Base-by-base conservation (phyloP, 2,888 invertebrate species). In the Nematopogon swammerdamellus region DNA sequence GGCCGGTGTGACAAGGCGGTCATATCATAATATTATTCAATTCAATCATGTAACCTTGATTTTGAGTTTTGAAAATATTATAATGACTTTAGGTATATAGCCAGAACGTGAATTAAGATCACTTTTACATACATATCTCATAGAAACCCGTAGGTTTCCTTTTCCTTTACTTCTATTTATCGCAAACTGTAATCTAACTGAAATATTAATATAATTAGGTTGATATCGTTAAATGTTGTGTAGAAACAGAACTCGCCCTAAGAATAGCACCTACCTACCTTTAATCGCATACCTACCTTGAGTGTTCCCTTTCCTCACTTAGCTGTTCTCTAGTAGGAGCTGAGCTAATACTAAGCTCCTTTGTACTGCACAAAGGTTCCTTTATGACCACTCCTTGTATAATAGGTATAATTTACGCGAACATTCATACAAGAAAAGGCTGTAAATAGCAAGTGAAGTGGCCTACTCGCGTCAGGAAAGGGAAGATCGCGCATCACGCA, bases 401-500 rank as follows among this genome's bases (percentile, higher is more conserved):
- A n/a, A n/a, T n/a, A n/a, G n/a, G 8, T 25, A 25, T 25, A 25
- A 25, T 25, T 25, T 25, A 25, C 8, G 25, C 25, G 25, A 25
- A 25, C 25, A 25, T 4, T 25, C 8, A 8, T 25, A 25, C 25
- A 25, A 25, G 8, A 8, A 8, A 25, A 25, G 25, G 25, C 25
- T 4, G 25, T 6, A 25, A 8, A 25, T 4, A 25, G 25, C 4
- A 25, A 8, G 25, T 25, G 25, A 8, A 25, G 8, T n/a, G 10
- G 25, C 25, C 25, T 6, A 10, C 25, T 25, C 4, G 25, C 25
- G 5, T 10, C 10, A 14, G 36, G 36, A 65, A 56, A 67, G 65
- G 67, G 67, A 70, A 70, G 75, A 76, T 74, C n/a, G n/a, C n/a
- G n/a, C n/a, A n/a, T n/a, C 76, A 73, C 75, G 75, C 76, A 77